Conservation (phyloP, 92 coral and sea anemone genomes). For the Paramuricea clavata region DNA sequence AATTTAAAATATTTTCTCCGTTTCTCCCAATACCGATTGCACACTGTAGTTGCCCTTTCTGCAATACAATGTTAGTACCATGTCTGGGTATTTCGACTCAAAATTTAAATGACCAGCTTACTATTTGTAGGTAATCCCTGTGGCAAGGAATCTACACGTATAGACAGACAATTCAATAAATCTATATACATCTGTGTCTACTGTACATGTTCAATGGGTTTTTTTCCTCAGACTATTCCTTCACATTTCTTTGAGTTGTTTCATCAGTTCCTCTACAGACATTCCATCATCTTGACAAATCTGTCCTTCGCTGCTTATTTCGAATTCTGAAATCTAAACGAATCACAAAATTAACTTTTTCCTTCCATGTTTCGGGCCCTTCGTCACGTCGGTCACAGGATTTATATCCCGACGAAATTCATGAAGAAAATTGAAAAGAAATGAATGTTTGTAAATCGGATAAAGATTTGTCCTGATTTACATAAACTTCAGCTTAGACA, state of each 20-base stretch:
- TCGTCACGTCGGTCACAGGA: too few relatives aligned
- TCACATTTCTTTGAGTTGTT: slow-evolving; percentile 85
- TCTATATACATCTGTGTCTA: slow-evolving; percentile 4
- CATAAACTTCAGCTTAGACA: too few relatives aligned
- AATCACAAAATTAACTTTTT: too few relatives aligned
- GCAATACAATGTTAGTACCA: too few relatives aligned
- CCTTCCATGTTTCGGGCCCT: too few relatives aligned
- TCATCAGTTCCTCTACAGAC: slow-evolving; percentile 96
- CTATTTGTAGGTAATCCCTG: not conserved
- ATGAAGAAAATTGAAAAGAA: too few relatives aligned
- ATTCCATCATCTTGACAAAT: slow-evolving; percentile 92
- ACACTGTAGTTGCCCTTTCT: too few relatives aligned
- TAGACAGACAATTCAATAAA: not conserved
- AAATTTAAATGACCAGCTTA: not conserved
- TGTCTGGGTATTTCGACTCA: not conserved
- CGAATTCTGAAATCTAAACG: slow-evolving; percentile 87
- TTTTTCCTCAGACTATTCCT: not conserved
- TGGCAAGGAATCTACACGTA: not conserved
- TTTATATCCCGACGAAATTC: too few relatives aligned
- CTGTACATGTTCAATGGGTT: not conserved
- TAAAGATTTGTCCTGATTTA: too few relatives aligned
- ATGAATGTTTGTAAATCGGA: too few relatives aligned
- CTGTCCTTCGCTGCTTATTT: slow-evolving; percentile 99
- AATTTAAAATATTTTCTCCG: too few relatives aligned
- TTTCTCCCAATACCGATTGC: too few relatives aligned